Evolutionary conservation across 2,113 vertebrate species (phyloP).

Genomic region (Argyrosomus japonicus): DNA sequence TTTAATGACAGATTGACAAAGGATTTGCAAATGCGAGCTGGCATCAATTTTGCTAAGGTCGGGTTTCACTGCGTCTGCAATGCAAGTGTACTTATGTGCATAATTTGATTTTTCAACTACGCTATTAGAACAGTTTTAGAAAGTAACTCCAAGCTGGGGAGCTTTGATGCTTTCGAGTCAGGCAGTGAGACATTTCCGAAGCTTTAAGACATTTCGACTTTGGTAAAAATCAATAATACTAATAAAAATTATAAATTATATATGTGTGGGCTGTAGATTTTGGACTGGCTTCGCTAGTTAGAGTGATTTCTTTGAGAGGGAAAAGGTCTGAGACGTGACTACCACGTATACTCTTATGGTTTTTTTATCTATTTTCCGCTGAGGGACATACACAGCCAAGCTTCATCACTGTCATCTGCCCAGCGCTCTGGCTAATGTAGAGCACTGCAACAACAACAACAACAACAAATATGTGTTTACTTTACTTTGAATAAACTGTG

Average conservation of each 20-base stretch:
- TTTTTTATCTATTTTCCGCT: not conserved
- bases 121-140: conserved; percentile 93
- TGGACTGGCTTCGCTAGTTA: not conserved
- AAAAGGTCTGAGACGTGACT: not conserved
- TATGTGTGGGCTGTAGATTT: not conserved
- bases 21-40: conserved; percentile 94
- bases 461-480: not conserved
- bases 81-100: conserved; percentile 93
- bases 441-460: conserved; percentile 5
- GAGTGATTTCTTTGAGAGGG: not conserved
- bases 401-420: conserved; percentile 26
- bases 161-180: conserved; percentile 88
- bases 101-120: conserved; percentile 93
- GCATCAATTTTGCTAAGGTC: conserved; percentile 91
- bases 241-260: conserved; percentile 3
- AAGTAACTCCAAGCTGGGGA: conserved; percentile 89
- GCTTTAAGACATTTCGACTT: conserved; percentile 9
- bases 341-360: not conserved
- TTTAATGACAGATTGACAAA: conserved; percentile 99
- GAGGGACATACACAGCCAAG: not conserved
- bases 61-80: conserved; percentile 89
- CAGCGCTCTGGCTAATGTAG: not conserved
- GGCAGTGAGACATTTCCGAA: conserved; percentile 76
- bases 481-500: conserved; percentile 11
- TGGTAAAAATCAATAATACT: conserved; percentile 22